Base-by-base conservation (phyloP, 2,113 vertebrate genomes). In the Thermophis baileyi region DNA sequence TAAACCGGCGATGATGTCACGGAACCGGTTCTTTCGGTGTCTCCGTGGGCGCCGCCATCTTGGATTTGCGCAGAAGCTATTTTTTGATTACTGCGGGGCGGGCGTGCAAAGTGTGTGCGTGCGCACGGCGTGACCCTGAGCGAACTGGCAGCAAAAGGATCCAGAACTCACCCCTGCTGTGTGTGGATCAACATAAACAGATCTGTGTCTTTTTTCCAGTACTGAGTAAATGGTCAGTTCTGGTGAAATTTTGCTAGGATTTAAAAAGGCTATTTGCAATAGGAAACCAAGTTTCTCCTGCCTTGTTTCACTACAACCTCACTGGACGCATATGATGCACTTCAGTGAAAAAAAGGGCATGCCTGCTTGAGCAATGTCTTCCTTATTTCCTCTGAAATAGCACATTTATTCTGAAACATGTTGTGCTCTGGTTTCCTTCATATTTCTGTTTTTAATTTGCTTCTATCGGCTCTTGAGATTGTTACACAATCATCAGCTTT, bases 371-470 rank as follows among this genome's bases (percentile, higher is more conserved):
- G 91, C 91, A 6, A 50, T 94, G 92, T 86, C 91, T 89, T 93
- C 95, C 89, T 18, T 69, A 0, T 81, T 96, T 96, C 94, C 22
- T 1, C 85, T 92, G 95, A 96, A 95, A 93, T 95, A 47, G 85
- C 8, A 1, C 53, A 94, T 55, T 93, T 95, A 90, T 93, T 95
- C 92, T 94, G 94, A 95, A 96, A 96, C 95, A 95, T 91, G 91
- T 53, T 94, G 93, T 93, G 95, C 94, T 10, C 93, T 95, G 91
- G 91, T 91, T 96, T 95, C 95, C 94, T 94, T 95, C 92, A 69
- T 57, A 91, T 90, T 94, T 94, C 94, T 96, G 93, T 94, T 95
- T 95, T 95, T 93, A 95, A 90, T 27, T 87, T 44, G 51, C 54
- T 93, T 89, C 93, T 50, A 92, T 90, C 90, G 91, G 87, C 87